Conservation (phyloP, 1,140 invertebrate genomes). For the Macrobrachium rosenbergii region DNA sequence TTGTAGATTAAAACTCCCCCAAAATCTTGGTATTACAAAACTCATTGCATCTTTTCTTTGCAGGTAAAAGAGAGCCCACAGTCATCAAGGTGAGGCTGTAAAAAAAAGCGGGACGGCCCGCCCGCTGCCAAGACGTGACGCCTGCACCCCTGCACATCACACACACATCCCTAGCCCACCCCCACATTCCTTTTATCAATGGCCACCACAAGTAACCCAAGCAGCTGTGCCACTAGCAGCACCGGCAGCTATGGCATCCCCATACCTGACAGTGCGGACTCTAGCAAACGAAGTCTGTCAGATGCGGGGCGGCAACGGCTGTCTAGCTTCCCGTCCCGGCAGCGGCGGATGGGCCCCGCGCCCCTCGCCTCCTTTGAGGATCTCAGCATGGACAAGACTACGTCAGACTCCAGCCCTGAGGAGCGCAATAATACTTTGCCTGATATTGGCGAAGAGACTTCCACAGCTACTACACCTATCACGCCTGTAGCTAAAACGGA, state of each 20-base stretch:
- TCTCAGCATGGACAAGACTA: constrained; percentile 74
- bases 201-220: constrained; percentile 37
- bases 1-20: no score
- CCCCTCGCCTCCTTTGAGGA: constrained; percentile 94
- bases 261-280: constrained; percentile 38
- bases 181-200: constrained; percentile 34
- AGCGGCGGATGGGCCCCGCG: constrained; percentile 83
- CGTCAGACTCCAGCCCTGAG: constrained; percentile 64
- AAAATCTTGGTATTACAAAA: no score
- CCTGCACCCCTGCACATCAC: constrained; percentile 53
- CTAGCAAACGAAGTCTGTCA: constrained; percentile 52
- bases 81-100: constrained; percentile 57
- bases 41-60: constrained; percentile 20
- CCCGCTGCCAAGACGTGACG: constrained; percentile 64
- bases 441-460: constrained; percentile 63
- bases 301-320: constrained; percentile 64
- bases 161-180: constrained; percentile 40
- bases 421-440: constrained; percentile 55
- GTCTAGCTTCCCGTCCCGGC: constrained; percentile 67
- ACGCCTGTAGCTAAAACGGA: constrained; percentile 67
- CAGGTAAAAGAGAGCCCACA: constrained; percentile 40
- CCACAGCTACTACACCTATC: constrained; percentile 66
- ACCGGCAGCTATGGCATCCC: constrained; percentile 50
- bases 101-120: constrained; percentile 60
- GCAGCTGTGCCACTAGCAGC: constrained; percentile 43